phyloP scores from a whole-genome alignment of 1,140 invertebrate genomes.

The Heliconius congener region DNA sequence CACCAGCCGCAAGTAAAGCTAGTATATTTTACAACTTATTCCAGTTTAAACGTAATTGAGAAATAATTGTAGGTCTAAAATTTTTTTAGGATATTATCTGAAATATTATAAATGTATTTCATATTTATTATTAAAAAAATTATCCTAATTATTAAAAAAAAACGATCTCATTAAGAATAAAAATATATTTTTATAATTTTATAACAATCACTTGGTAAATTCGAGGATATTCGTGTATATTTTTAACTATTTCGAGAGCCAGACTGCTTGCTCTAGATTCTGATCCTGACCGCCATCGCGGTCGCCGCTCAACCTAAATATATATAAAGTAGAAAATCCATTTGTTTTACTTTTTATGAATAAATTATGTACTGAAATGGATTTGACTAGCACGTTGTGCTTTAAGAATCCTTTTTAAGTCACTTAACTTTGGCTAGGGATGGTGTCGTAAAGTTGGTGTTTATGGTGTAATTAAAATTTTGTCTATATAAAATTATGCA shows the following conservation, averaged over 20 bases:
- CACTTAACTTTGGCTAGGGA: not conserved
- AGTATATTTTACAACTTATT: too few species aligned
- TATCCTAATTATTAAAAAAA: too few species aligned
- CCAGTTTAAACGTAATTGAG: too few species aligned
- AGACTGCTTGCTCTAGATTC: slow-evolving; percentile 31
- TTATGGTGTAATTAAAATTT: too few species aligned
- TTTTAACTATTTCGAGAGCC: slow-evolving; percentile 31
- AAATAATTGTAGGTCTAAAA: too few species aligned
- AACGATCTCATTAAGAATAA: too few species aligned
- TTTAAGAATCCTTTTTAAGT: not conserved
- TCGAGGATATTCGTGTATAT: not conserved
- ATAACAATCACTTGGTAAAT: not conserved
- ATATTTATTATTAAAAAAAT: too few species aligned
- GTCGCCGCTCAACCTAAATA: slow-evolving; percentile 25
- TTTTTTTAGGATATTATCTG: too few species aligned
- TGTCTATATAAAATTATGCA: too few species aligned
- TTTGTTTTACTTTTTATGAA: slow-evolving; percentile 19
- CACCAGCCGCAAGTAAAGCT: too few species aligned
- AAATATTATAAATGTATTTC: too few species aligned
- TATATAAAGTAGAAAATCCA: slow-evolving; percentile 21
- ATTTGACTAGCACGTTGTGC: not conserved
- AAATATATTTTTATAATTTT: not conserved
- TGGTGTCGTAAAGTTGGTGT: not conserved
- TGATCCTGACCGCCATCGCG: slow-evolving; percentile 23
- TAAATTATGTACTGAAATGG: slow-evolving; percentile 13